Percentiles rank a stretch among this genome's conserved stretches.
These are phyloP conservation scores for Teleopsis dalmanni DNA, from an alignment of 1,140 invertebrate genomes.

Conservation along the genomic window DNA sequence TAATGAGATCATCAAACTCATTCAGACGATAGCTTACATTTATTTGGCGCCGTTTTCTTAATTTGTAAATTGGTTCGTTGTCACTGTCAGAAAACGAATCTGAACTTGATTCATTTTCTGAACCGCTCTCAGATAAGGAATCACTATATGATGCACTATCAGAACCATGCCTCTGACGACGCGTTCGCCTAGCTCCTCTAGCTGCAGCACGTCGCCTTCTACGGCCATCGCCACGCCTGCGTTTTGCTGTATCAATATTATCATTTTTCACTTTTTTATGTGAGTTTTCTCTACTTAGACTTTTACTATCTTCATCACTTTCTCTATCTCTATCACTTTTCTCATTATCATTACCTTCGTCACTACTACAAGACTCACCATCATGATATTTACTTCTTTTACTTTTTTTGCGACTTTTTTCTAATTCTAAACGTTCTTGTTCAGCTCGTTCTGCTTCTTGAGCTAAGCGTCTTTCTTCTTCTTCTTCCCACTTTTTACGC, in stretches of 20 bases:
- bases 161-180: conserved; percentile 25
- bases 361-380: conserved; percentile 2
- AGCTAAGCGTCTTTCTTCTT: conserved; percentile 66
- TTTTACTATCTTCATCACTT: not conserved
- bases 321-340: not conserved
- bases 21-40: conserved; percentile 80
- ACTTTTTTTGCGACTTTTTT: conserved; percentile 22
- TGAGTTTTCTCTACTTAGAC: not conserved
- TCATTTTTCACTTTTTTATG: conserved; percentile 9
- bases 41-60: conserved; percentile 63
- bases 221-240: conserved; percentile 33
- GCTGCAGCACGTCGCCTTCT: conserved; percentile 26
- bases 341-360: conserved; percentile 3
- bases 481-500: conserved; percentile 54
- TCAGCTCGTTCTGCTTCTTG: conserved; percentile 35
- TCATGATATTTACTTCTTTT: conserved; percentile 8
- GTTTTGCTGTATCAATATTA: conserved; percentile 17
- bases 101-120: conserved; percentile 28
- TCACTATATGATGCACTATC: conserved; percentile 27
- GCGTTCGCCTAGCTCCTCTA: conserved; percentile 25
- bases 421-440: conserved; percentile 28
- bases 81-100: conserved; percentile 52
- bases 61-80: conserved; percentile 71
- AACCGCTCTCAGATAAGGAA: conserved; percentile 11
- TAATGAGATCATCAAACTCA: conserved; percentile 90